A percentile compares a stretch with the other conserved stretches of the same genome.
Conservation (phyloP, 2,888 invertebrate species). For the Urechis unicinctus region DNA sequence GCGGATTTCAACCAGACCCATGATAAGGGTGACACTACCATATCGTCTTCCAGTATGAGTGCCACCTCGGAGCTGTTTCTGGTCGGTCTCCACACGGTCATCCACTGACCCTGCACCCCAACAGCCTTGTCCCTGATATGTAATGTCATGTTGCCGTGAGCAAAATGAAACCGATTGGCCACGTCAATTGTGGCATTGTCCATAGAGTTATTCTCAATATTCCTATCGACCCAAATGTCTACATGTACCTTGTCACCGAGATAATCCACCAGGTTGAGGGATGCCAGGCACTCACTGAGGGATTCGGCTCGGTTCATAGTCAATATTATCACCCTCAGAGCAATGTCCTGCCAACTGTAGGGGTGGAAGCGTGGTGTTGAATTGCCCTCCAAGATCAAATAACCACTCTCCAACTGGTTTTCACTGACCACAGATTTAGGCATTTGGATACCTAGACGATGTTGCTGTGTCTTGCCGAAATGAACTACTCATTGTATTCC, state of each 20-base stretch:
- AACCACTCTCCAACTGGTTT: too few relatives aligned
- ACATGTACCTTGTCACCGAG: slow-evolving; percentile 10
- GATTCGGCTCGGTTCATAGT: slow-evolving; percentile 18
- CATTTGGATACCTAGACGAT: too few relatives aligned
- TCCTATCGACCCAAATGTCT: slow-evolving; percentile 23
- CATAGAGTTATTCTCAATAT: slow-evolving; percentile 4
- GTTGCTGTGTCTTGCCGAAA: too few relatives aligned
- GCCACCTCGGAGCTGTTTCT: slow-evolving; percentile 32
- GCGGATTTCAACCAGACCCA: slow-evolving; percentile 31
- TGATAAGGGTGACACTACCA: slow-evolving; percentile 28
- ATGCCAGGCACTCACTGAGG: slow-evolving; percentile 16
- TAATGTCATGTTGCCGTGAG: slow-evolving; percentile 15
- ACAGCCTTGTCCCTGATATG: slow-evolving; percentile 16
- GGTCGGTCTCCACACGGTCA: slow-evolving; percentile 28
- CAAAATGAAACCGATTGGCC: slow-evolving; percentile 18
- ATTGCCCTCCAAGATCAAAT: too few relatives aligned
- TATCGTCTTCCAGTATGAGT: slow-evolving; percentile 32
- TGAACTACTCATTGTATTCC: too few relatives aligned
- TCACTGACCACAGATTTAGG: too few relatives aligned
- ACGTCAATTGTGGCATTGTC: slow-evolving; percentile 10
- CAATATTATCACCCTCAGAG: slow-evolving; percentile 21
- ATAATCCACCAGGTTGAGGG: slow-evolving; percentile 18
- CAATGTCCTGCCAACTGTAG: too few relatives aligned
- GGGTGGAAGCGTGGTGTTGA: too few relatives aligned
- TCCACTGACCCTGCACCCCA: slow-evolving; percentile 23